These are phyloP conservation scores for Baronia brevicornis DNA, from an alignment of 2,888 invertebrate genomes.

Conservation along the genomic window DNA sequence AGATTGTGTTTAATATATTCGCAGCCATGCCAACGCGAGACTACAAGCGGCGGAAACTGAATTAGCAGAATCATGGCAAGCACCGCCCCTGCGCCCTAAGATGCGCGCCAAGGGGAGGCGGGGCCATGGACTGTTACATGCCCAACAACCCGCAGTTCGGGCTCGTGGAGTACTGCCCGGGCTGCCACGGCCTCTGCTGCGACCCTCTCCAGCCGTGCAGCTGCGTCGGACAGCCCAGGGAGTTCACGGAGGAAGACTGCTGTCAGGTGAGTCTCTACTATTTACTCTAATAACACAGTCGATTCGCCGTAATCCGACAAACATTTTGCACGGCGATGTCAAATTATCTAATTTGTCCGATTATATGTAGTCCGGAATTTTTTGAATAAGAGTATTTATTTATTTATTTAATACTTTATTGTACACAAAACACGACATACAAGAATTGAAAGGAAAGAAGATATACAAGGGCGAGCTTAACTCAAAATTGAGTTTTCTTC, in stretches of 20 bases:
- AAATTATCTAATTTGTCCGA: too few species aligned
- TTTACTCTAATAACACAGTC: too few species aligned
- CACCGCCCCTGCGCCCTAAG: slow-evolving; percentile 50
- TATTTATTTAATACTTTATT: too few species aligned
- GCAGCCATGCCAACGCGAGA: slow-evolving; percentile 49
- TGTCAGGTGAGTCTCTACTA: slow-evolving; percentile 50
- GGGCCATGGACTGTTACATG: slow-evolving; percentile 78
- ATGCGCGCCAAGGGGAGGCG: slow-evolving; percentile 50
- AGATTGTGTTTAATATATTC: slow-evolving; percentile 18
- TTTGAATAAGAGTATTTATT: too few species aligned
- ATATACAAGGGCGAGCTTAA: too few species aligned
- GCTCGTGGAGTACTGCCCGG: slow-evolving; percentile 53
- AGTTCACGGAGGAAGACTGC: slow-evolving; percentile 49
- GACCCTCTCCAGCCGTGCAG: slow-evolving; percentile 61
- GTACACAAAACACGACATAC: too few species aligned
- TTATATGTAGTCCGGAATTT: too few species aligned
- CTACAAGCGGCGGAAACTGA: slow-evolving; percentile 48
- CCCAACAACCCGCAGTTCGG: slow-evolving; percentile 82
- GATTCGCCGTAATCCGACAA: too few species aligned
- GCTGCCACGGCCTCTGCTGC: slow-evolving; percentile 53
- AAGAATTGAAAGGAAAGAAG: too few species aligned
- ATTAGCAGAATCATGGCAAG: slow-evolving; percentile 23
- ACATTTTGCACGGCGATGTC: too few species aligned
- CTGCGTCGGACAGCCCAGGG: slow-evolving; percentile 50
- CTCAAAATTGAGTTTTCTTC: too few species aligned